Evolutionary conservation across 2,113 vertebrate genomes (phyloP), one percentile per base, ranked within the genome.

Genomic region (Pterophyllum scalare): DNA sequence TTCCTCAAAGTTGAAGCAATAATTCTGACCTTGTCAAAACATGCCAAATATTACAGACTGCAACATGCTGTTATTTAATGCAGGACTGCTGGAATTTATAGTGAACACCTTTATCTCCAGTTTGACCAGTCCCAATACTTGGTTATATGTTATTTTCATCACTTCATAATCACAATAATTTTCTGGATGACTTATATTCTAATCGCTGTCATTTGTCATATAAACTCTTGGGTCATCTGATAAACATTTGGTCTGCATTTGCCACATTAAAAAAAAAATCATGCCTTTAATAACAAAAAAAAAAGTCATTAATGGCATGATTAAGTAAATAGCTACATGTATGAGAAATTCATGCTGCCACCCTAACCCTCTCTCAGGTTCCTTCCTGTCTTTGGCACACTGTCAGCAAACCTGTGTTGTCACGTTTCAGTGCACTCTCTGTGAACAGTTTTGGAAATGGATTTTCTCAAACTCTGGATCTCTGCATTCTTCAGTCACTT

Each of bases 191-290:
- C 43, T 76, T 3, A 28, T 24, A 31, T 22, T 67, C 33, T 20
- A 33, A 75, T 40, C 33, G 74, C 61, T 72, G 5, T 80, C 52
- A 52, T 56, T 57, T 3, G 3, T 49, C 20, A 64, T 13, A 28
- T 72, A 67, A 79, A 5, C 9, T 33, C 10, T 77, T 79, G 54
- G 33, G 13, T 46, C 49, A 81, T 77, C 22, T 61, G 31, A 24
- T 75, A 74, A 85, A 85, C 87, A 90, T 84, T 62, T 93, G 88
- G 59, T 74, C 67, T 83, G 46, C 40, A 64, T 82, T 81, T 70
- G 46, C 4, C n/a, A 12, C n/a, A 7, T 49, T 65, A 22, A 5
- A 75, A 59, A 77, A 33, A 31, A 31, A 31, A 31, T 31, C 28
- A 7, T 7, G 1, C 6, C 33, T 7, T 33, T 7, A 33, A 33